Percentiles rank a stretch among this genome's conserved stretches.
phyloP scores from a whole-genome alignment of 2,113 vertebrate species.

The Ophiodon elongatus region DNA sequence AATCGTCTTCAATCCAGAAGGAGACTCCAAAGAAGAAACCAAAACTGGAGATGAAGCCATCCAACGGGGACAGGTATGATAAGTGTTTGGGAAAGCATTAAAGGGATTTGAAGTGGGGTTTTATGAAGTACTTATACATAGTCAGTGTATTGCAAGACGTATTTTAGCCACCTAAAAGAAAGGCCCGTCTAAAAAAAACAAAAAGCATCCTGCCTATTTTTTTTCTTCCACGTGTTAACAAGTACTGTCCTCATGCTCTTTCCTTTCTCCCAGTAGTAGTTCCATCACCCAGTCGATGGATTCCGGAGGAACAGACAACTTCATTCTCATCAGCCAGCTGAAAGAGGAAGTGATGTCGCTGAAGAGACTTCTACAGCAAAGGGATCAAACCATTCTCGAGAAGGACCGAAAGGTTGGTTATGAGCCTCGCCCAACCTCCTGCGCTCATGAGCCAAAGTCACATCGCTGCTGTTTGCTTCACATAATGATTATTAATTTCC shows the following conservation, averaged over 20 bases:
- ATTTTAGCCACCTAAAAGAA: neutral
- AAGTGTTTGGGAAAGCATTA: neutral
- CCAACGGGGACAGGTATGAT: slow-evolving; percentile 97
- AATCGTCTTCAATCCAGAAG: slow-evolving; percentile 98
- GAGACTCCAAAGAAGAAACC: slow-evolving; percentile 99
- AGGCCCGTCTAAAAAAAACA: neutral
- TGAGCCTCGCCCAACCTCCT: neutral
- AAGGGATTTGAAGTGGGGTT: neutral
- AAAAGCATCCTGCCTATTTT: no score
- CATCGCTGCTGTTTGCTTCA: neutral
- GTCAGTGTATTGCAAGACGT: neutral
- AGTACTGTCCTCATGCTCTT: neutral
- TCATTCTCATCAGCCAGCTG: slow-evolving; percentile 98
- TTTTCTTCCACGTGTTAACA: neutral
- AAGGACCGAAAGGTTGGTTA: slow-evolving; percentile 94
- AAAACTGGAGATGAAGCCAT: slow-evolving; percentile 99
- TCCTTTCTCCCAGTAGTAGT: slow-evolving; percentile 87
- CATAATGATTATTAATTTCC: slow-evolving; percentile 3
- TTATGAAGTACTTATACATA: neutral
- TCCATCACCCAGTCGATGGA: slow-evolving; percentile 99
- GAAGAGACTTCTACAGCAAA: slow-evolving; percentile 96
- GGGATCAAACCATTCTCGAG: slow-evolving; percentile 97
- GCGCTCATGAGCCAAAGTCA: neutral
- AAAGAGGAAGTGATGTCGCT: slow-evolving; percentile 99
- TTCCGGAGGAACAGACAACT: slow-evolving; percentile 98